Percentiles rank a stretch among this genome's conserved stretches.
phyloP scores from a whole-genome alignment of 2,113 vertebrate species.

The Cyprinodon tularosa region DNA sequence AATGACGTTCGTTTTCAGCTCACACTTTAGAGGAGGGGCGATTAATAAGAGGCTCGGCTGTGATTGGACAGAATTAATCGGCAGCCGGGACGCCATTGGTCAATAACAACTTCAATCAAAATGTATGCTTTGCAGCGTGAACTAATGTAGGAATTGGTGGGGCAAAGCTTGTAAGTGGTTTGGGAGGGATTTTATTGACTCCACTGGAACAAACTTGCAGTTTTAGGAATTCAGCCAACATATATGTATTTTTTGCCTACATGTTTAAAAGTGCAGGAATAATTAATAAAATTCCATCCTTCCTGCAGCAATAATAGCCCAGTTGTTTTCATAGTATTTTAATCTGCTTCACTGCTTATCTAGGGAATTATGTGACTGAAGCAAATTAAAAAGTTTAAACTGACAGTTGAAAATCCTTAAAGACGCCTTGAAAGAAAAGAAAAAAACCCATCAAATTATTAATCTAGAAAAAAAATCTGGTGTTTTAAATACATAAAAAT shows the following conservation, averaged over 20 bases:
- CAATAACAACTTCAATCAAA: constrained; percentile 34
- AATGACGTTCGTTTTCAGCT: constrained; percentile 79
- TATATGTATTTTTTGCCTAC: not conserved
- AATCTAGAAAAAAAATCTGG: not conserved
- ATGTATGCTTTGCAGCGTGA: constrained; percentile 9
- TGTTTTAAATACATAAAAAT: not conserved
- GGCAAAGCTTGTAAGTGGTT: no score
- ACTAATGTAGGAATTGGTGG: not conserved
- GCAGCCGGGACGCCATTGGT: constrained; percentile 44
- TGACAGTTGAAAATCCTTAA: not conserved
- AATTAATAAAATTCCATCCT: not conserved
- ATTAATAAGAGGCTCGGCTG: not conserved
- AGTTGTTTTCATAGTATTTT: not conserved
- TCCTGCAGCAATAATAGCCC: not conserved
- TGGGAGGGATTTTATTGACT: not conserved
- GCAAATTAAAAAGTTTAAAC: not conserved
- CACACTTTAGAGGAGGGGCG: constrained; percentile 35
- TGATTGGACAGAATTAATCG: constrained; percentile 55
- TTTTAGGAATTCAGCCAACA: not conserved
- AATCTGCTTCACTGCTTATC: not conserved
- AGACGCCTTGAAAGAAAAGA: not conserved
- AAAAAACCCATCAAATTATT: not conserved
- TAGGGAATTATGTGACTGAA: no score
- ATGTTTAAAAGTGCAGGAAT: not conserved
- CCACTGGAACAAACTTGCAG: not conserved